Evolutionary conservation across 2,888 invertebrate genomes (phyloP), one percentile per base, ranked within the genome.

Genomic region (Macrophya alboannulata): DNA sequence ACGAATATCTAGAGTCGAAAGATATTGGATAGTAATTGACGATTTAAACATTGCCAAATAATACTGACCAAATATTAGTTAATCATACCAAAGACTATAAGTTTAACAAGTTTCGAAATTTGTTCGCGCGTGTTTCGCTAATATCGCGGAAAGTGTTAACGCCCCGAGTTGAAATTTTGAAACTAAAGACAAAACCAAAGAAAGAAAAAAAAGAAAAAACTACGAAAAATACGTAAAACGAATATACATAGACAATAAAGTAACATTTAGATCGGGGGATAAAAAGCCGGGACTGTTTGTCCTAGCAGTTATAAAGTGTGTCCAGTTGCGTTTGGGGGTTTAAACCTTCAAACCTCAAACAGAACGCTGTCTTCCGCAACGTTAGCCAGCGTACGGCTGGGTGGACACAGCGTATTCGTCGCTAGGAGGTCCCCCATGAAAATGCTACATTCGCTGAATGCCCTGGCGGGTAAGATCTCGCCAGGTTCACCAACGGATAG

Each of bases 401-500:
- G 90, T 89, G 90, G 84, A 88, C 90, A 90, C 89, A 89, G 90
- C 21, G 86, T 89, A 89, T 89, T 90, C 86, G 82, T 85, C 81
- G 89, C 90, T 87, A 87, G 86, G 74, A 91, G 92, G 86, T 89
- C 87, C 84, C 92, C 92, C 88, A 93, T 94, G 94, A 95, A 94
- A 93, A 98, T 98, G 98, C 95, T 98, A 94, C 97, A 97, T 94
- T 97, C 97, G 91, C 95, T 98, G 94, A 97, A 97, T 95, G 96
- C 97, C 94, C 95, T 98, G 95, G 98, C 98, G 95, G 97, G 97
- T 94, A 98, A 98, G 95, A 97, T 98, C 94, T 97, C 98, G 94
- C 97, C 98, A 93, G 97, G 97, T 94, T 94, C 94, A 86, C 94
- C 94, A 84, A 93, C 94, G 87, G 94, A 95, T 92, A 96, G 96